phyloP scores from a whole-genome alignment of 1,140 invertebrate genomes.

The Antheraea pernyi region DNA sequence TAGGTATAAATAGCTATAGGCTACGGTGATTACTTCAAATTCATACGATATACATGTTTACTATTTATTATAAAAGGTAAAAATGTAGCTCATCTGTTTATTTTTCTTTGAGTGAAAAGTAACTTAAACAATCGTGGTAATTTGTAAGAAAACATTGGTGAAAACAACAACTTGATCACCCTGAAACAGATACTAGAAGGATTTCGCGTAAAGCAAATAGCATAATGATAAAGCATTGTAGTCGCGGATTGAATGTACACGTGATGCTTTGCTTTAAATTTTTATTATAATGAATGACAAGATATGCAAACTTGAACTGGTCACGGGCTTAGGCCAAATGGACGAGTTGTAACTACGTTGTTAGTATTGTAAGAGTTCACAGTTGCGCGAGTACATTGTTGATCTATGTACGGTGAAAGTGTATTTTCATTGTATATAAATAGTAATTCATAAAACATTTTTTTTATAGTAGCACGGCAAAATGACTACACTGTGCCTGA shows the following conservation, averaged over 20 bases:
- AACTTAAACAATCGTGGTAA: neutral
- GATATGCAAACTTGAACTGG: conserved; percentile 23
- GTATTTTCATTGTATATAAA: conserved; percentile 27
- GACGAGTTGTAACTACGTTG: conserved; percentile 29
- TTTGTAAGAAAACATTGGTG: neutral
- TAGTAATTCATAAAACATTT: neutral
- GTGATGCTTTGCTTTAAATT: conserved; percentile 43
- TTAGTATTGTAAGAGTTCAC: conserved; percentile 53
- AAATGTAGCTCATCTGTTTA: too few species aligned
- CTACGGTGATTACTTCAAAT: too few species aligned
- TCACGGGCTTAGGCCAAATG: conserved; percentile 24
- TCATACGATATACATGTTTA: too few species aligned
- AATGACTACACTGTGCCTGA: too few species aligned
- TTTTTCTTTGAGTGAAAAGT: too few species aligned
- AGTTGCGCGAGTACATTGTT: conserved; percentile 23
- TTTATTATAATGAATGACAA: conserved; percentile 12
- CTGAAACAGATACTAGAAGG: neutral
- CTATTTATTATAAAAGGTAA: too few species aligned
- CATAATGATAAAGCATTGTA: conserved; percentile 41
- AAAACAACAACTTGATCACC: neutral
- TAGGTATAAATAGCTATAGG: too few species aligned
- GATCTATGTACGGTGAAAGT: conserved; percentile 37
- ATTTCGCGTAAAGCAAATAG: neutral
- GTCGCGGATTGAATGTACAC: conserved; percentile 53
- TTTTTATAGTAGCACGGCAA: too few species aligned